These are phyloP conservation scores for Hirtodrosophila histrioides DNA, from an alignment of 2,888 invertebrate species.

Conservation along the genomic window DNA sequence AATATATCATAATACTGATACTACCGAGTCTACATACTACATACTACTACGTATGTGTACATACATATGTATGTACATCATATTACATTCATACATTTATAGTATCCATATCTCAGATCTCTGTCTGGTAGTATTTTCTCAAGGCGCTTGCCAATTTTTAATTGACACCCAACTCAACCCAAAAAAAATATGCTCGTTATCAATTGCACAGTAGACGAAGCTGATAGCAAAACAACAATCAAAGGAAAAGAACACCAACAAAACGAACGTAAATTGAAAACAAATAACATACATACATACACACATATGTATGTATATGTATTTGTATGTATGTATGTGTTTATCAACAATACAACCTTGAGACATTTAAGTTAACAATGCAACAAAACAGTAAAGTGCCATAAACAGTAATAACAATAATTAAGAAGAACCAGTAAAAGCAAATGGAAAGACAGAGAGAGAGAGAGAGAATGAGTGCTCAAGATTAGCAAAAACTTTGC, in stretches of 20 bases:
- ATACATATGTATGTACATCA: no score
- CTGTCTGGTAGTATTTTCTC: not conserved
- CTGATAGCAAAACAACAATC: slow-evolving; percentile 60
- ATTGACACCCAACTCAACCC: not conserved
- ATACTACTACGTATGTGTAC: no score
- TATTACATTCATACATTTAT: no score
- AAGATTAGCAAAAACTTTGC: slow-evolving; percentile 26
- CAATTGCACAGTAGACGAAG: slow-evolving; percentile 18
- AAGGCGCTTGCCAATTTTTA: slow-evolving; percentile 22
- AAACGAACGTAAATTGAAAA: slow-evolving; percentile 25
- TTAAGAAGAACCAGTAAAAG: slow-evolving; percentile 28
- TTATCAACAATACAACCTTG: slow-evolving; percentile 48
- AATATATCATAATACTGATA: no score
- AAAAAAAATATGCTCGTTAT: slow-evolving; percentile 17
- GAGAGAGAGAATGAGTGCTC: slow-evolving; percentile 4
- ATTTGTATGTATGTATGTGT: no score
- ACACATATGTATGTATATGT: no score
- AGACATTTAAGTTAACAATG: slow-evolving; percentile 28
- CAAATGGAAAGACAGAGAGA: not conserved
- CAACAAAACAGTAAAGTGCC: slow-evolving; percentile 31
- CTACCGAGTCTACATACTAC: no score
- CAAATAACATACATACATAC: slow-evolving; percentile 4
- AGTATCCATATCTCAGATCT: no score
- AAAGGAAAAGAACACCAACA: slow-evolving; percentile 32
- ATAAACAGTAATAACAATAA: slow-evolving; percentile 52